These are phyloP conservation scores for Peromyscus nudipes DNA, from an alignment of 2,797 vertebrate genomes.

Conservation along the genomic window DNA sequence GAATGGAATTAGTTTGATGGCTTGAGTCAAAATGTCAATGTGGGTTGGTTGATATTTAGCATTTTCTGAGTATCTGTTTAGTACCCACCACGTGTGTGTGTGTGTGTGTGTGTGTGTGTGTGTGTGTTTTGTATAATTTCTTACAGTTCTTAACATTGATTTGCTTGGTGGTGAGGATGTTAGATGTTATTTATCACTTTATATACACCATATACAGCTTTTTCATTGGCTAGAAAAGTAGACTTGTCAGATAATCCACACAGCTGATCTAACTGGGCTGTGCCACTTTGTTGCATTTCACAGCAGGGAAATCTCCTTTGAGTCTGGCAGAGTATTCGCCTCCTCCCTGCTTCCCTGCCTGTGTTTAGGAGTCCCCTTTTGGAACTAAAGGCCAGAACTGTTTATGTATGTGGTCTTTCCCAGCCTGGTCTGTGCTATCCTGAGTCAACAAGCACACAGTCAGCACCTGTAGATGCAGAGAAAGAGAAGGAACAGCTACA, in stretches of 20 bases:
- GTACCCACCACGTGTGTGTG: not conserved
- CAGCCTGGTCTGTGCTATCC: not conserved
- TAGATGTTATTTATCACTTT: not conserved
- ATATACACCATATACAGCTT: not conserved
- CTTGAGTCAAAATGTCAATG: not conserved
- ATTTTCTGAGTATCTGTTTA: not conserved
- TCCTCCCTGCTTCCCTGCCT: not conserved
- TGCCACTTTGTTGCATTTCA: not conserved
- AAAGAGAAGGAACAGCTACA: not conserved
- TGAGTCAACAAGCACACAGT: not conserved
- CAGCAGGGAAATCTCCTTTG: not conserved
- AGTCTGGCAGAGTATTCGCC: too few species aligned
- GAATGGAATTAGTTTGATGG: not conserved
- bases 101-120: not conserved
- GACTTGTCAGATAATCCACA: not conserved
- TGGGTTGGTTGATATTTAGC: not conserved
- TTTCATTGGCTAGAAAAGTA: not conserved
- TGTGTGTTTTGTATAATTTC: not conserved
- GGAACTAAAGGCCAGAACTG: not conserved
- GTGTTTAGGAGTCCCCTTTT: not conserved
- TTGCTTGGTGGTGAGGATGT: not conserved
- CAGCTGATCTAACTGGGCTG: too few species aligned
- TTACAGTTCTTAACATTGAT: not conserved
- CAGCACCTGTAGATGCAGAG: not conserved
- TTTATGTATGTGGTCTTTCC: not conserved